phyloP scores from a whole-genome alignment of 1,140 invertebrate species.

The Caerostris extrusa region DNA sequence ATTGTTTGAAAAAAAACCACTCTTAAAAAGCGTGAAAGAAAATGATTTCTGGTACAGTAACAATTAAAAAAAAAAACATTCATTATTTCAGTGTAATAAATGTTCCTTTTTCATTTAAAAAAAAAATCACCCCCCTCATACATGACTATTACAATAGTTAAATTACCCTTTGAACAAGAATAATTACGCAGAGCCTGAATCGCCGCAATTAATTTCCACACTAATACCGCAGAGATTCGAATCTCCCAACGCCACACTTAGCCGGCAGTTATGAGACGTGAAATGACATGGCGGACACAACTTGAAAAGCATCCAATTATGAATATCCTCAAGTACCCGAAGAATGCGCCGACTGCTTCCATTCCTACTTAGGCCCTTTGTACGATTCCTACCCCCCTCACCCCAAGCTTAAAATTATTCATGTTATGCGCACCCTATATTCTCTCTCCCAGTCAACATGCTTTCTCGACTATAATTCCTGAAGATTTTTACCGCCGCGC shows the following conservation, averaged over 20 bases:
- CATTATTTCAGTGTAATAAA: too few species aligned
- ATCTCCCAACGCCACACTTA: background rate
- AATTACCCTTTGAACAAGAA: background rate
- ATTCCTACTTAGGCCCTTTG: too few species aligned
- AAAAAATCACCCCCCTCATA: too few species aligned
- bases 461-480: background rate
- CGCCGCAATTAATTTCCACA: background rate
- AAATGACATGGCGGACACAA: slow-evolving; percentile 7
- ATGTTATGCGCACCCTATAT: background rate
- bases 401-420: slow-evolving; percentile 42
- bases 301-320: slow-evolving; percentile 49
- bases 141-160: too few species aligned
- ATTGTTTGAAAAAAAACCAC: too few species aligned
- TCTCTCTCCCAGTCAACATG: background rate
- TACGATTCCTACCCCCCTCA: too few species aligned
- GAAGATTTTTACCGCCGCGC: background rate
- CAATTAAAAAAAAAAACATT: too few species aligned
- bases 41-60: too few species aligned
- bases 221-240: background rate
- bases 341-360: background rate
- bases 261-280: slow-evolving; percentile 16
- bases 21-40: too few species aligned
- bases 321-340: background rate
- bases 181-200: background rate
- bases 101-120: too few species aligned